Conservation (phyloP, 2,113 vertebrate genomes). For the Fregata magnificens region DNA sequence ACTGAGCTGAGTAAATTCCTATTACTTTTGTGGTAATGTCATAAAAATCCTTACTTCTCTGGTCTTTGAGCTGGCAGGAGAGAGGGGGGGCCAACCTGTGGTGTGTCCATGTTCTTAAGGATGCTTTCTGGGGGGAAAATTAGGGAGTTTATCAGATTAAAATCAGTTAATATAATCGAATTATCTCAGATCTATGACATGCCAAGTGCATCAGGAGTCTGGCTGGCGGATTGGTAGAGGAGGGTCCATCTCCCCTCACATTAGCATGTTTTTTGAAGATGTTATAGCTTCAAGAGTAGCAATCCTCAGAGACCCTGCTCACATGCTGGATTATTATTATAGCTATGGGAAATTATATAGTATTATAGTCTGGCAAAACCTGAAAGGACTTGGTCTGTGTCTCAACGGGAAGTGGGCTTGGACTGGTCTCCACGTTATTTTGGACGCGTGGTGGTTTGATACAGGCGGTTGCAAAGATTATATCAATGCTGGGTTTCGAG, state of each 20-base stretch:
- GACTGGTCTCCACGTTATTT: background rate
- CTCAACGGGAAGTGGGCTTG: background rate
- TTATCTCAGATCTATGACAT: background rate
- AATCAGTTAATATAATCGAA: background rate
- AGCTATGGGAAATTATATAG: background rate
- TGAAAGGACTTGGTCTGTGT: background rate
- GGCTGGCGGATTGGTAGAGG: background rate
- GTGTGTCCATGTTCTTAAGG: background rate
- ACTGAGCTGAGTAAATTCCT: background rate
- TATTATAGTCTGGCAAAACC: background rate
- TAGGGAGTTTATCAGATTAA: background rate
- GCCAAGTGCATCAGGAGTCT: background rate
- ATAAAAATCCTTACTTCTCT: background rate
- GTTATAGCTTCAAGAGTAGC: background rate
- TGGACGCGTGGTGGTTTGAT: background rate
- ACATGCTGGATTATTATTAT: background rate
- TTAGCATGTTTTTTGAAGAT: background rate
- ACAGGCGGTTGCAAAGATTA: background rate
- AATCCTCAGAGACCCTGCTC: background rate
- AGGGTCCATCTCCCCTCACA: background rate
- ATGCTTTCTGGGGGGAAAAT: background rate
- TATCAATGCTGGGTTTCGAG: background rate
- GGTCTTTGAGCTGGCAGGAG: background rate
- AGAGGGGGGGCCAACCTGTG: too few relatives aligned
- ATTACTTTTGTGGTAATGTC: background rate